Percentiles rank a stretch among this genome's conserved stretches.
These are phyloP conservation scores for Helostoma temminkii DNA, from an alignment of 2,797 vertebrate genomes.

Conservation along the genomic window DNA sequence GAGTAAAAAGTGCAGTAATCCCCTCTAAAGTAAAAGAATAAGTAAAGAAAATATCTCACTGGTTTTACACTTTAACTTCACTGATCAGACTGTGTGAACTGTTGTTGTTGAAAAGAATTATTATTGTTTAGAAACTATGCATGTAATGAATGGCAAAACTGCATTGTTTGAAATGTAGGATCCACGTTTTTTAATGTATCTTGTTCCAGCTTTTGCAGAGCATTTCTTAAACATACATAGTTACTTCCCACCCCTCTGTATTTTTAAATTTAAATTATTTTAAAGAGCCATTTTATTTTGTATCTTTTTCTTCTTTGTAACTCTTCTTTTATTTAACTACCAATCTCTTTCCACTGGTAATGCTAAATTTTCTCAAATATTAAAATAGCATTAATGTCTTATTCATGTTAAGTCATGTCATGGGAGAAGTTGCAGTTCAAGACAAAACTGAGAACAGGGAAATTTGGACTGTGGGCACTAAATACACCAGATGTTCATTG, in stretches of 20 bases:
- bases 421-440: neutral
- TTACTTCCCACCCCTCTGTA: neutral
- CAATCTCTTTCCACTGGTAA: neutral
- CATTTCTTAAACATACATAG: neutral
- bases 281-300: too few relatives aligned
- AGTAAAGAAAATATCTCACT: neutral
- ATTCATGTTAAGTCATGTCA: neutral
- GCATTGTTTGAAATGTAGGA: too few relatives aligned
- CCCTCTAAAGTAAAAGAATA: neutral
- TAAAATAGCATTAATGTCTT: neutral
- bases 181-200: too few relatives aligned
- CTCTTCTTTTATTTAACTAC: too few relatives aligned
- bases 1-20: neutral
- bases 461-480: neutral
- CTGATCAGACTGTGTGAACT: neutral
- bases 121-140: too few relatives aligned
- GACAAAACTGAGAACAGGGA: neutral
- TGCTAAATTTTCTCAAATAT: slow-evolving; percentile 6
- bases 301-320: too few relatives aligned
- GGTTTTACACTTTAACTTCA: neutral
- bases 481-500: slow-evolving; percentile 26
- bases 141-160: too few relatives aligned
- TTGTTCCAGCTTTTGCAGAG: too few relatives aligned
- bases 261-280: too few relatives aligned
- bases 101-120: too few relatives aligned